Base-by-base conservation (phyloP, 2,888 invertebrate species). In the Drosophila acutilabella region DNA sequence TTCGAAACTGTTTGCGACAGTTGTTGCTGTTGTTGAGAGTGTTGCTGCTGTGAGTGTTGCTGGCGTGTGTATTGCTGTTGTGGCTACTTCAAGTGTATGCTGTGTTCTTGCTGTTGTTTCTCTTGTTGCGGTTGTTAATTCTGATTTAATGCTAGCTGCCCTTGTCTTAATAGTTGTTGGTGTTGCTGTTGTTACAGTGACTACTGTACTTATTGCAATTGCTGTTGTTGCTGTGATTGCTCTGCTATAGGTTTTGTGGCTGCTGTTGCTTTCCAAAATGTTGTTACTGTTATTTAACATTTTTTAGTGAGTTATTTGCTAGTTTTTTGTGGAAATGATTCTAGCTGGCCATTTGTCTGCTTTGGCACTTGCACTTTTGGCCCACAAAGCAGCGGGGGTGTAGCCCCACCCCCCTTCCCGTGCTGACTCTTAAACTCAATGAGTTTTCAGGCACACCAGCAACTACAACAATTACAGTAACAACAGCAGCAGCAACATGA, bases 351-450 rank as follows among this genome's bases (percentile, higher is more conserved):
- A 8, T 36, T 47, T 45, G n/a, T 41, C 40, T n/a, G 36, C 30
- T 47, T 64, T 26, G 53, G 54, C 71, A 73, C 75, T 75, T 75
- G 77, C 75, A 75, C 75, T 75, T 74, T 70, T 78, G 60, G 54
- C 52, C 57, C 66, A 75, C 59, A 64, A 66, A 36, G 11, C 20
- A 38, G 30, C 30, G 30, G 30, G 30, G 30, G 8, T 8, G 30
- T 30, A 30, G 8, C 8, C 30, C 30, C 30, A 30, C 8, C 8
- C 30, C 7, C 30, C 30, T 1, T 8, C 30, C 30, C 30, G 8
- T 8, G 2, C 30, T 8, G 6, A 30, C 30, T 30, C 8, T 30
- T 30, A 30, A 30, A 26, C 45, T 11, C 50, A 41, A 40, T 40
- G 52, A 52, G 23, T 52, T 16, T 52, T 51, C 50, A 38, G 36